These are phyloP conservation scores for Rhinogobius similis DNA, from an alignment of 2,113 vertebrate genomes.

Conservation along the genomic window DNA sequence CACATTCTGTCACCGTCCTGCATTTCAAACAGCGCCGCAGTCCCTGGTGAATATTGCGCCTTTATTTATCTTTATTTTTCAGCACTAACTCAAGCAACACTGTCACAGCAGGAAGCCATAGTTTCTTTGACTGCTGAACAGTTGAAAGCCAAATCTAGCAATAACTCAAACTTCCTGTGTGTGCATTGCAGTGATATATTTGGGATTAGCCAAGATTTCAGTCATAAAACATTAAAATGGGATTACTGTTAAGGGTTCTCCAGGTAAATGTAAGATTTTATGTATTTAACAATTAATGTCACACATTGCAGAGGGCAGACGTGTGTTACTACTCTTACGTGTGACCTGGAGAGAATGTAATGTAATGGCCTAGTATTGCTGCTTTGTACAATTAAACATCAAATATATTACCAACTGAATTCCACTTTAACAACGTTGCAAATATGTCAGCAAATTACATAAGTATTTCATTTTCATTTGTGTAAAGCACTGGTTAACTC, in stretches of 20 bases:
- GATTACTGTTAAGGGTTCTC: neutral
- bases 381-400: neutral
- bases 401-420: neutral
- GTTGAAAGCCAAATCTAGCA: constrained; percentile 46
- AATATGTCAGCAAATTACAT: neutral
- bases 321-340: neutral
- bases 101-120: constrained; percentile 34
- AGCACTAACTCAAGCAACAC: constrained; percentile 40
- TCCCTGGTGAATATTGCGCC: constrained; percentile 24
- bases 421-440: neutral
- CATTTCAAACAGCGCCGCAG: constrained; percentile 22
- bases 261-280: neutral
- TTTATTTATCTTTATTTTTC: constrained; percentile 50
- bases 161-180: constrained; percentile 37
- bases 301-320: no score
- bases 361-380: neutral
- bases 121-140: constrained; percentile 45
- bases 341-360: neutral
- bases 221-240: neutral
- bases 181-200: constrained; percentile 14
- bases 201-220: neutral
- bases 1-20: constrained; percentile 9
- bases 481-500: neutral
- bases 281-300: no score
- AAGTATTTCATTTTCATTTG: neutral